phyloP scores from a whole-genome alignment of 2,888 invertebrate species.

The Drosophila affinis region DNA sequence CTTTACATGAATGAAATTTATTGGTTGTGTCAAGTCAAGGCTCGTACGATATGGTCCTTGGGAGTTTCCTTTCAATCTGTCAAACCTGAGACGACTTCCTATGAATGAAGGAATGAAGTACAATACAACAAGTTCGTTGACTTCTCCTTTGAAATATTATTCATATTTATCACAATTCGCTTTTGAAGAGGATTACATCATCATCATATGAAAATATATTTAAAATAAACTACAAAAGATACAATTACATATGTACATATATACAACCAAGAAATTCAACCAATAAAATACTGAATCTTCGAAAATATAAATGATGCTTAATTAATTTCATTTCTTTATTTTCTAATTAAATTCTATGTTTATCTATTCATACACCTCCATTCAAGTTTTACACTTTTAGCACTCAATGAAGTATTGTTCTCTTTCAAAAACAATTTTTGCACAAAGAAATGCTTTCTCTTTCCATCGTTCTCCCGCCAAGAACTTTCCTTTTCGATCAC shows the following conservation, averaged over 20 bases:
- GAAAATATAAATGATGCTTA: background rate
- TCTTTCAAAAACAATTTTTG: no score
- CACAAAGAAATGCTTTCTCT: no score
- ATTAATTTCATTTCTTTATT: slow-evolving; percentile 6
- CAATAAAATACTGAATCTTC: no score
- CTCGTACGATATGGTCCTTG: background rate
- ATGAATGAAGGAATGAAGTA: background rate
- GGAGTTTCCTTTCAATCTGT: background rate
- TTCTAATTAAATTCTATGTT: slow-evolving; percentile 1
- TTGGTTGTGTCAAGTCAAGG: background rate
- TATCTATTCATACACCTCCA: background rate
- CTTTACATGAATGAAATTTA: background rate
- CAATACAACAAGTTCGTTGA: background rate
- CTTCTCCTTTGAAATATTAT: background rate
- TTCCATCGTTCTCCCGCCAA: background rate
- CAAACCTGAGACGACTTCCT: slow-evolving; percentile 8
- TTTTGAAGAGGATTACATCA: background rate
- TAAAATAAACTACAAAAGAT: background rate
- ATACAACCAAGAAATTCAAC: background rate
- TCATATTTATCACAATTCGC: background rate
- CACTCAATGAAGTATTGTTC: no score
- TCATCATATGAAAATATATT: background rate
- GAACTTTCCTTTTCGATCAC: slow-evolving; percentile 29
- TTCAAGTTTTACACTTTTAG: background rate
- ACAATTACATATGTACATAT: background rate